A percentile compares a stretch with the other conserved stretches of the same genome.
These are phyloP conservation scores for Asteroscopus sphinx DNA, from an alignment of 2,888 invertebrate species.

Conservation along the genomic window DNA sequence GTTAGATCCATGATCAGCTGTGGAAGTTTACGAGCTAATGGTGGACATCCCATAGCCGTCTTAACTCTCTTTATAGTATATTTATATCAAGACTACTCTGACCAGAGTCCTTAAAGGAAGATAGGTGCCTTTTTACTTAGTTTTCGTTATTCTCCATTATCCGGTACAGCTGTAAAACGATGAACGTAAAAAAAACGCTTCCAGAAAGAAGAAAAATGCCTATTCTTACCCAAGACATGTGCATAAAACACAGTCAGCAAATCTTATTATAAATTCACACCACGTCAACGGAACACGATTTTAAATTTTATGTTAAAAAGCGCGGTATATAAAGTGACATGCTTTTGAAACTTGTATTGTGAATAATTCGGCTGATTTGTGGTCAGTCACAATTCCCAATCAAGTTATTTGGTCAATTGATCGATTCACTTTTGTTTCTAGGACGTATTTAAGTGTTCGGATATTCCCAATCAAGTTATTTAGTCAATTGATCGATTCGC, in stretches of 20 bases:
- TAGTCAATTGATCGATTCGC: conserved; percentile 18
- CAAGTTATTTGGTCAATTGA: conserved; percentile 28
- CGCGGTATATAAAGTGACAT: conserved; percentile 7
- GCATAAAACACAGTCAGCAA: background rate
- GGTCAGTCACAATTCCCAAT: conserved; percentile 34
- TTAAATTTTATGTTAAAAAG: conserved; percentile 50
- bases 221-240: too few relatives aligned
- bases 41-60: too few relatives aligned
- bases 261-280: conserved; percentile 42
- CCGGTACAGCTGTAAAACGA: too few relatives aligned
- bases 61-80: too few relatives aligned
- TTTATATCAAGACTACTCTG: too few relatives aligned
- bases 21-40: too few relatives aligned
- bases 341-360: conserved; percentile 43
- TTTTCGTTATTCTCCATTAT: too few relatives aligned
- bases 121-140: too few relatives aligned
- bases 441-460: background rate
- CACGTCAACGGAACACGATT: conserved; percentile 40
- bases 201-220: too few relatives aligned
- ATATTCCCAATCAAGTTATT: conserved; percentile 13
- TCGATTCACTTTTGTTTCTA: conserved; percentile 28
- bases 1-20: too few relatives aligned
- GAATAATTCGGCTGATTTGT: conserved; percentile 45
- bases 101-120: too few relatives aligned
- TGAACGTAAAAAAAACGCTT: too few relatives aligned